Evolutionary conservation across 2,888 invertebrate genomes (phyloP), one percentile per base, ranked within the genome.

Genomic region (Chirona hameri): DNA sequence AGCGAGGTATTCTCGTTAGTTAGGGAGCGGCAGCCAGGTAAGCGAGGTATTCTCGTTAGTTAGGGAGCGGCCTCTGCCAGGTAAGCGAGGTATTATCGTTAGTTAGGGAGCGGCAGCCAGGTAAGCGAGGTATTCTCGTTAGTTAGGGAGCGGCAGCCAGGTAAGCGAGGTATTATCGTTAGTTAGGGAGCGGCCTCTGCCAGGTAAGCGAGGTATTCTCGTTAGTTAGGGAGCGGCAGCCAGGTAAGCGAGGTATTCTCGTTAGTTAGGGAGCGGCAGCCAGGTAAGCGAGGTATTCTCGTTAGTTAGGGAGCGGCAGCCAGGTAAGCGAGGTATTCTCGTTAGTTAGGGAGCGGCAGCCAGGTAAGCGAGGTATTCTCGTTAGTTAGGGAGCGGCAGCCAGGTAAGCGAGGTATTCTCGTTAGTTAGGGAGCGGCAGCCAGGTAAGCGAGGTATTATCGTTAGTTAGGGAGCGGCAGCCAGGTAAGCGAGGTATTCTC

Each of bases 21-120:
- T n/a, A n/a, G n/a, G n/a, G n/a, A n/a, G n/a, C n/a, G 65, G 85
- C 86, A n/a, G 86, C 86, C 31, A 81, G 84, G 48, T 80, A 0
- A 76, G 39, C 2, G 39, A 46, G 39, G 31, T 60, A 39, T 24
- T 29, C 39, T 39, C 39, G 39, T n/a, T n/a, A n/a, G n/a, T n/a
- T n/a, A n/a, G 15, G 52, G 52, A 12, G 82, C 81, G 80, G 79
- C 65, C 82, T n/a, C 79, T 57, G 29, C 24, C 80, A 81, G 83
- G 48, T 80, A 0, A 76, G 39, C 2, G 39, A 46, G 39, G 31
- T 60, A 39, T 24, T 29, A 2, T 39, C 39, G 39, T n/a, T n/a
- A n/a, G n/a, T n/a, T n/a, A n/a, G n/a, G n/a, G n/a, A n/a, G n/a
- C n/a, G 65, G 85, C 86, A n/a, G 86, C 86, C 31, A 81, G 84